Conservation (phyloP, 2,113 vertebrate species). For the Pontoporia blainvillei region DNA sequence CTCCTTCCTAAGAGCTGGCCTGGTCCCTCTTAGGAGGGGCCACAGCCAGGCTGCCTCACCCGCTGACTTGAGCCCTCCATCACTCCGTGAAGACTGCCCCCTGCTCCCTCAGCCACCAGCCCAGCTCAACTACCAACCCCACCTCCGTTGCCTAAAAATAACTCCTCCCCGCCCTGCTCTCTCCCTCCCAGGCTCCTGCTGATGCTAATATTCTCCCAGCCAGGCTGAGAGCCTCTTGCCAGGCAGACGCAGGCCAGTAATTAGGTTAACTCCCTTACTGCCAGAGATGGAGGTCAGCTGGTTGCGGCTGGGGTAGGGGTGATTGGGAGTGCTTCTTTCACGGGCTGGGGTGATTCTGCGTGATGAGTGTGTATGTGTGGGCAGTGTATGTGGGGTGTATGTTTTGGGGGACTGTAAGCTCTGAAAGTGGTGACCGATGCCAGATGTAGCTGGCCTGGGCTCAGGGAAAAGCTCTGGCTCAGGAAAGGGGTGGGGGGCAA, state of each 20-base stretch:
- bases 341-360: not conserved
- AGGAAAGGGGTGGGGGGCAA: rapidly evolving
- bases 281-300: not conserved
- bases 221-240: not conserved
- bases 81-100: not conserved
- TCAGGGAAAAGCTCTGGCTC: not conserved
- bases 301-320: not conserved
- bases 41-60: not conserved
- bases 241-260: constrained; percentile 24
- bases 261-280: constrained; percentile 44
- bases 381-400: rapidly evolving
- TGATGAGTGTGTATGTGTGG: not conserved
- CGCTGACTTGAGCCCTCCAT: not conserved
- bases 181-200: constrained; percentile 1
- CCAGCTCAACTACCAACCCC: constrained; percentile 11
- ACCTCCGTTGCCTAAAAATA: constrained; percentile 62
- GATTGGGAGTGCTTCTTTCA: not conserved
- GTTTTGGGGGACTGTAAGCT: too few species aligned
- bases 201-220: constrained; percentile 53
- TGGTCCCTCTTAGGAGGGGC: not conserved
- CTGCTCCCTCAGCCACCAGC: not conserved
- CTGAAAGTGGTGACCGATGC: not conserved
- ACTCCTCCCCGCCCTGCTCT: not conserved
- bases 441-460: not conserved
- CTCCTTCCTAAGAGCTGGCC: not conserved